Base-by-base conservation (phyloP, 1,140 invertebrate species). In the Apis mellifera region DNA sequence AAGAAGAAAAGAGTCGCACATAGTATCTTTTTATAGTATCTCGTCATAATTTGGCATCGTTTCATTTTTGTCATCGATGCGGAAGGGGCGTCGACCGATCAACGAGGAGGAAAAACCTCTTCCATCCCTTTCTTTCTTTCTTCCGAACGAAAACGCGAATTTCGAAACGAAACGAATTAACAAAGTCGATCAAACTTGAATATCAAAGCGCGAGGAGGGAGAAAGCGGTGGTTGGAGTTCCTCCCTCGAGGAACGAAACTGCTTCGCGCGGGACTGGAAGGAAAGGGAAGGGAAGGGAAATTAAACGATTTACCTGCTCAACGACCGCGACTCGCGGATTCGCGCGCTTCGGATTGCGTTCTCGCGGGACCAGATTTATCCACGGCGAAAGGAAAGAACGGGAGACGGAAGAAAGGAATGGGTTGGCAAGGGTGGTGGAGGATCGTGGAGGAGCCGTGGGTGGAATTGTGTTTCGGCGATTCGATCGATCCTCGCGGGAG, bases 141-240 rank as follows among this genome's bases (percentile, higher is more conserved):
- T 52, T 70, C 32, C 48, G 65, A 60, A 71, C 50, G 59, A 42
- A 79, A 64, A 32, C 19, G 17, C 9, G 32, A 42, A 42, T 4
- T 50, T 15, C 50, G 50, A 26, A 42, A n/a, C 69, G 78, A 57
- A 42, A 69, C 26, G 62, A 83, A 74, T 86, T 75, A 66, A 75
- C 65, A 54, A 55, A 71, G 59, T 64, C 66, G 84, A 86, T 83
- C 60, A 71, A 73, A 78, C 81, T 62, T 71, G 68, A 83, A 78
- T 72, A n/a, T 74, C 26, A 66, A 69, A 68, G 42, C 62, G 13
- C 7, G 59, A 54, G 78, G 78, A 42, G 32, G 32, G 32, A 42
- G 3, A 5, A 42, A 54, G n/a, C n/a, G n/a, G n/a, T n/a, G n/a
- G n/a, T n/a, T 32, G 15, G 48, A 1, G 12, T 82, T 73, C 73